Conservation (phyloP, 2,888 invertebrate species). For the Drymonia ruficornis region DNA sequence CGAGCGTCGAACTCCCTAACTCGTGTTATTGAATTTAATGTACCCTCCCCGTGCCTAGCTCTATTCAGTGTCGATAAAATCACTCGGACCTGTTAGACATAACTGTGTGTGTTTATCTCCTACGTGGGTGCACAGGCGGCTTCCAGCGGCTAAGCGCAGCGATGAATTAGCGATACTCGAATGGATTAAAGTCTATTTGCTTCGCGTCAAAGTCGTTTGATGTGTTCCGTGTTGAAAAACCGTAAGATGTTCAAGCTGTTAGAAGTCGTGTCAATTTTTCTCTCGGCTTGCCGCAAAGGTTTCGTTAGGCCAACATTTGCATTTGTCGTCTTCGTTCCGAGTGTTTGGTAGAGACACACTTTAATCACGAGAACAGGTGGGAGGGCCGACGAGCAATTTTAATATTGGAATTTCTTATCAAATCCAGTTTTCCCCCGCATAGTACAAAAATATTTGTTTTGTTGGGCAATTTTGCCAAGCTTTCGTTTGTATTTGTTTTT, state of each 20-base stretch:
- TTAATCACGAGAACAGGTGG: constrained; percentile 80
- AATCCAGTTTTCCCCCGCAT: constrained; percentile 54
- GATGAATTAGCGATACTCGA: constrained; percentile 29
- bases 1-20: constrained; percentile 82
- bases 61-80: constrained; percentile 73
- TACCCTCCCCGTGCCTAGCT: constrained; percentile 73
- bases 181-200: constrained; percentile 24
- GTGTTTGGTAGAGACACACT: constrained; percentile 70
- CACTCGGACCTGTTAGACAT: constrained; percentile 59
- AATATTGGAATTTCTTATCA: constrained; percentile 77
- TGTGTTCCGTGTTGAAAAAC: constrained; percentile 42
- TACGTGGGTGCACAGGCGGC: constrained; percentile 8
- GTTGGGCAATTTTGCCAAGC: constrained; percentile 36
- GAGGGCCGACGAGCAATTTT: constrained; percentile 68
- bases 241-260: constrained; percentile 51
- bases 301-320: constrained; percentile 75
- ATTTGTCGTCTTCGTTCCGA: constrained; percentile 60
- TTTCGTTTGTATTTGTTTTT: constrained; percentile 35
- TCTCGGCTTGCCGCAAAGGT: constrained; percentile 66
- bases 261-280: constrained; percentile 63
- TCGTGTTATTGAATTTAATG: constrained; percentile 84
- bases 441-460: constrained; percentile 47
- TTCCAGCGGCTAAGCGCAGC: constrained; percentile 27
- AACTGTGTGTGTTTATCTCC: constrained; percentile 38
- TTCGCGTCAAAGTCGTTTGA: constrained; percentile 44